Base-by-base conservation (phyloP, 2,113 vertebrate genomes). In the Dolichotis patagonum region DNA sequence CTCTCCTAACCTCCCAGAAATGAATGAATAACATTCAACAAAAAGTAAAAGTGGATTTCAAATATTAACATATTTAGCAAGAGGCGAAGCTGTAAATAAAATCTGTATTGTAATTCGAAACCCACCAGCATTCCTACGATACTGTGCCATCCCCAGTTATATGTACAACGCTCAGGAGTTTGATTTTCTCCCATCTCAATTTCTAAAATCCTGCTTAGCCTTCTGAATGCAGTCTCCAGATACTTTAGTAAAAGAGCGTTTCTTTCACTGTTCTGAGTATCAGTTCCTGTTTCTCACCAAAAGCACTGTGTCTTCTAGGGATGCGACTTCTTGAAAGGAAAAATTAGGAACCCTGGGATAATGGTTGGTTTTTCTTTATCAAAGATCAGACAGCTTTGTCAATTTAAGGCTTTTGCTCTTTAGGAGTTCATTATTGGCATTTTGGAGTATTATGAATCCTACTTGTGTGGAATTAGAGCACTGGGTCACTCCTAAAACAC, bases 401-500 rank as follows among this genome's bases (percentile, higher is more conserved):
- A 90, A 93, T 26, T 1, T 60, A 75, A 60, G 28, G 46, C 28
- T 88, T 92, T 90, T 89, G n/a, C 49, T 89, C 38, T 69, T 62
- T 26, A 65, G 19, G 54, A 80, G 13, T 91, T 95, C 75, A 71
- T 3, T 20, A 52, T 80, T 95, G 71, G 13, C n/a, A 86, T 65
- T 93, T 62, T 62, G n/a, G 52, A 69, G 13, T 90, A 67, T 78
- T 88, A 38, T 95, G 58, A 94, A 80, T 93, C 46, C 62, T 85
- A 46, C 56, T 88, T 96, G 87, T 95, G 43, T 92, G 85, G 58
- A 96, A 95, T 62, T 49, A 92, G 90, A 73, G 28, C 43, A 73
- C 54, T 71, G 67, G 54, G 85, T 94, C 89, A 93, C 35, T 96
- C 82, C 95, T 87, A 80, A 95, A 97, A 82, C 58, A 86, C 9